Base-by-base conservation (phyloP, 2,888 invertebrate genomes). In the Liposcelis brunnea region DNA sequence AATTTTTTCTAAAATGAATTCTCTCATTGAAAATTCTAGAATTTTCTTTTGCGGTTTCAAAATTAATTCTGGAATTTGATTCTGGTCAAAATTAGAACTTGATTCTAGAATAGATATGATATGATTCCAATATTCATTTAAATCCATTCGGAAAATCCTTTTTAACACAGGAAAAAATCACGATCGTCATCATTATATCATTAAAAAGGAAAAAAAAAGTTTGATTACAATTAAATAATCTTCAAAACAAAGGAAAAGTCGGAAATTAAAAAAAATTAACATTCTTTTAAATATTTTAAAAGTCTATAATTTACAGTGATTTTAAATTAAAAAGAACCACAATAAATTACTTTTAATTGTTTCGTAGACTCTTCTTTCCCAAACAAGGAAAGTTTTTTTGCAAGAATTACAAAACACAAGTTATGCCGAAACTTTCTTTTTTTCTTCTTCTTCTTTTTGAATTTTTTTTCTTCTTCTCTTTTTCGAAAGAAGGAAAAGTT, bases 271-370 rank as follows among this genome's bases (percentile, higher is more conserved):
- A 19, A 40, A 40, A 40, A 15, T 40, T 15, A 40, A 7, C 3
- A 6, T 19, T 18, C 16, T 40, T 40, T 40, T 6, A 19, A 40
- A 15, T 15, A 16, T 40, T 40, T 19, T 15, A 26, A 26, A 26
- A 26, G 26, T 26, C 26, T 26, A 8, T 26, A 26, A 40, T 16
- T 40, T 40, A 40, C 40, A 40, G 16, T 40, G 21, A 40, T 40
- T 40, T 40, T 18, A 40, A 40, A 40, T 40, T 40, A 40, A 40
- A 40, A 40, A 40, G 40, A 40, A 40, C 40, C 40, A 19, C 40
- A 40, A 40, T 40, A 40, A 40, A 40, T 40, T 40, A 40, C 19
- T 19, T 16, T 40, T 40, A 40, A 40, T 40, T 40, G 40, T 21
- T 40, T 40, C 12, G 40, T 21, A 40, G 40, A 21, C 40, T 19